phyloP scores from a whole-genome alignment of 1,140 invertebrate genomes.

The Bombus superbus region DNA sequence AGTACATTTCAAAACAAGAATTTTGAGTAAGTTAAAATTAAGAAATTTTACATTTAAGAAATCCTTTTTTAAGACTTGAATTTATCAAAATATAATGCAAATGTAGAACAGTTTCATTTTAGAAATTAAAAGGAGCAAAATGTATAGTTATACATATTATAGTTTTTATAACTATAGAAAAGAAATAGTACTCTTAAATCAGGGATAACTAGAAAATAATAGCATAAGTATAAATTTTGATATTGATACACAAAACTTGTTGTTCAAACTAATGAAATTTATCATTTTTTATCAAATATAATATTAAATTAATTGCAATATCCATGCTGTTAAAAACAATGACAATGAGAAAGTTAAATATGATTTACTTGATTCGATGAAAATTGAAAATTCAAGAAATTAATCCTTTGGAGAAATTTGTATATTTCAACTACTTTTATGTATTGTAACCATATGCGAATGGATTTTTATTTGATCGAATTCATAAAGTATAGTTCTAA shows the following conservation, averaged over 20 bases:
- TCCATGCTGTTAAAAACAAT: not conserved
- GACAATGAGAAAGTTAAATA: not conserved
- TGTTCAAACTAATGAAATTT: no score
- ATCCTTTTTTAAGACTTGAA: not conserved
- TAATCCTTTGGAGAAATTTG: not conserved
- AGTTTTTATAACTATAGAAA: not conserved
- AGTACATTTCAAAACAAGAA: not conserved
- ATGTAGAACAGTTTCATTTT: not conserved
- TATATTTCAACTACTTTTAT: not conserved
- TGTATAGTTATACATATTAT: not conserved
- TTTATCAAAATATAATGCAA: not conserved
- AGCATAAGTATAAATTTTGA: not conserved
- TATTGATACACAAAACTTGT: no score
- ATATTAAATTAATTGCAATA: not conserved
- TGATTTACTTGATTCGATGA: no score
- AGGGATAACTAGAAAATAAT: not conserved
- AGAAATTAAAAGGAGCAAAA: not conserved
- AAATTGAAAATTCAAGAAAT: not conserved
- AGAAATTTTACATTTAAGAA: not conserved
- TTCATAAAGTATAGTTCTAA: not conserved
- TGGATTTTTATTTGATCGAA: not conserved
- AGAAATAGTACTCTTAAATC: not conserved
- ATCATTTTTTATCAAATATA: not conserved
- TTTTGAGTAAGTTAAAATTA: not conserved
- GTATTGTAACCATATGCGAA: not conserved